phyloP scores from a whole-genome alignment of 64 coral and sea anemone genomes.

The Exaiptasia diaphana region DNA sequence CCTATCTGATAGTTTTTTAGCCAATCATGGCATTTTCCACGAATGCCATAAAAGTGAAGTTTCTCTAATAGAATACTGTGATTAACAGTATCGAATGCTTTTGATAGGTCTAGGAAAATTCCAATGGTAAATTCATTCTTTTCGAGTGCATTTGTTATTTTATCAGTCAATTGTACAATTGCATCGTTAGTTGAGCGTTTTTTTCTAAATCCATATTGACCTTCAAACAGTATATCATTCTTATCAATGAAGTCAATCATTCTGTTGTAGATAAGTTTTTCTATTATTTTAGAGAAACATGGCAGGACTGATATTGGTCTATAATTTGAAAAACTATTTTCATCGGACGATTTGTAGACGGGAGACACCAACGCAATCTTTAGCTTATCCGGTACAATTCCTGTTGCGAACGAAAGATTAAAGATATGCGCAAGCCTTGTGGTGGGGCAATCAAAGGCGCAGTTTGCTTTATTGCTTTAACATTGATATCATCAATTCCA shows the following conservation, averaged over 20 bases:
- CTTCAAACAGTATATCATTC: background rate
- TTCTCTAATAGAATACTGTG: background rate
- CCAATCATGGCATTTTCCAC: background rate
- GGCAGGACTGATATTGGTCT: slow-evolving; percentile 22
- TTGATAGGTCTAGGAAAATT: slow-evolving; percentile 2
- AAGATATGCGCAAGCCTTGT: background rate
- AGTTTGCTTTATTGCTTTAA: no score
- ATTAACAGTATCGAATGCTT: slow-evolving; percentile 19
- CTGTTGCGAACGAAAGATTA: slow-evolving; percentile 21
- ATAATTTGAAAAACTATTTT: background rate
- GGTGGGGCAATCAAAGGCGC: no score
- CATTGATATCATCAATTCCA: no score
- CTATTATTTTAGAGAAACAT: slow-evolving; percentile 27
- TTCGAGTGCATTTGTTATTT: background rate
- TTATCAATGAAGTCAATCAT: background rate
- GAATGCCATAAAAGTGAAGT: background rate
- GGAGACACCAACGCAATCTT: slow-evolving; percentile 13
- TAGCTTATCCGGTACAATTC: slow-evolving; percentile 14
- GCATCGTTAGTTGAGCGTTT: background rate
- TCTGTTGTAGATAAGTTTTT: slow-evolving; percentile 27
- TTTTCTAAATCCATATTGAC: slow-evolving; percentile 11
- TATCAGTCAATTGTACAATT: background rate
- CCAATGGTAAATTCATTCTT: background rate
- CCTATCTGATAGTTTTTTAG: background rate
- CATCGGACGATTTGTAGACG: background rate